Evolutionary conservation across 2,888 invertebrate species (phyloP).

Genomic region (Nomada ruficornis): DNA sequence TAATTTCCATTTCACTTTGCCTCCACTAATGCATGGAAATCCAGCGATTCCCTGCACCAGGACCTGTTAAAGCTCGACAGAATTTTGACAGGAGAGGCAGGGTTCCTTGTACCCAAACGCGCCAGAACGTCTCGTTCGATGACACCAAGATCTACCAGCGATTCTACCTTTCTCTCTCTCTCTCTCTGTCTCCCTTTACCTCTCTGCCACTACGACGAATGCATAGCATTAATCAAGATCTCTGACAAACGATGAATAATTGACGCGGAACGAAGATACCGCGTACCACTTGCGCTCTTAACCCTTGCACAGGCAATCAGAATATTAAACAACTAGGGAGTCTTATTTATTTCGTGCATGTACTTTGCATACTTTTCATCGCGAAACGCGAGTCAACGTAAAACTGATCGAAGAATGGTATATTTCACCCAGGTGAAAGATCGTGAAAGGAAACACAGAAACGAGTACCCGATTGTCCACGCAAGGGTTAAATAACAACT

Average conservation of each 20-base stretch:
- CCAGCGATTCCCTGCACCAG: conserved; percentile 37
- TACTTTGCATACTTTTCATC: too few species aligned
- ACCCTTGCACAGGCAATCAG: too few species aligned
- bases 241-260: conserved; percentile 30
- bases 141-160: conserved; percentile 16
- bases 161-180: not conserved
- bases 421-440: too few species aligned
- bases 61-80: conserved; percentile 56
- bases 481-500: too few species aligned
- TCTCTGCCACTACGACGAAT: conserved; percentile 21
- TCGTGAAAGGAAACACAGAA: too few species aligned
- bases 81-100: conserved; percentile 31
- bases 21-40: conserved; percentile 46
- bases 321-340: too few species aligned
- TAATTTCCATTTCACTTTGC: conserved; percentile 63
- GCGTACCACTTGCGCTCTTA: too few species aligned
- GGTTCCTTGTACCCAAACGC: conserved; percentile 24
- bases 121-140: conserved; percentile 45
- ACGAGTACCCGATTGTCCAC: too few species aligned
- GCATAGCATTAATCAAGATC: conserved; percentile 23
- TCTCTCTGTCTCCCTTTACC: not conserved
- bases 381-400: too few species aligned
- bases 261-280: conserved; percentile 1
- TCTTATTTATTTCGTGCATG: too few species aligned
- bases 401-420: too few species aligned